Evolutionary conservation across 2,113 vertebrate species (phyloP).

Genomic region (Actenoides hombroni): DNA sequence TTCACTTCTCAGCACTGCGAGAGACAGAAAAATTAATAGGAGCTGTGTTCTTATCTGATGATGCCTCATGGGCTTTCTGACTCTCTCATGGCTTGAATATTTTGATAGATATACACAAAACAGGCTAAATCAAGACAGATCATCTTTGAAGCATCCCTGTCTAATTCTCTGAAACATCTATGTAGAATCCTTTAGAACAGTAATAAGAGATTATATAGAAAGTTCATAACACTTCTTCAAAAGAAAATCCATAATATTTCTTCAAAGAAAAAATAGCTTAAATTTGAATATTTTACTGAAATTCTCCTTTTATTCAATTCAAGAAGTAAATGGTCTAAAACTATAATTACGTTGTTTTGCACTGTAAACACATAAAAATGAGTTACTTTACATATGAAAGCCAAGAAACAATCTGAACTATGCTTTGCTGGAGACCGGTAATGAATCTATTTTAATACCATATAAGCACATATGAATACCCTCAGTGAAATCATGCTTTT

Average conservation of each 20-base stretch:
- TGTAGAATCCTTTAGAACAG: background rate
- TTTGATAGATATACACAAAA: conserved; percentile 21
- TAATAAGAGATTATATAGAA: conserved; percentile 22
- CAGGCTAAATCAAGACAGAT: conserved; percentile 30
- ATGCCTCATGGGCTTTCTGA: conserved; percentile 3
- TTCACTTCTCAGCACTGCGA: background rate
- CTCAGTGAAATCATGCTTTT: background rate
- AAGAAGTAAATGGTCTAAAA: conserved; percentile 7
- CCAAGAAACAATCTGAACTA: conserved; percentile 15
- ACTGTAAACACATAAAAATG: conserved; percentile 42
- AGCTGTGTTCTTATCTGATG: conserved; percentile 47
- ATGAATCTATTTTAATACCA: conserved; percentile 33
- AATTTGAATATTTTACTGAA: conserved; percentile 49
- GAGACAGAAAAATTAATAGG: conserved; percentile 52
- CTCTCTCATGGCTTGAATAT: conserved; percentile 5
- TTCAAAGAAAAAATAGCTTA: conserved; percentile 21
- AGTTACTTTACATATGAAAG: conserved; percentile 58
- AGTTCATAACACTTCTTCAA: conserved; percentile 19
- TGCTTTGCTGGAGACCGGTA: conserved; percentile 20
- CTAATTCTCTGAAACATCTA: conserved; percentile 19
- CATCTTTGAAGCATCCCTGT: background rate
- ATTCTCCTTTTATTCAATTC: background rate
- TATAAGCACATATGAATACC: background rate
- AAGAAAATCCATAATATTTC: conserved; percentile 19
- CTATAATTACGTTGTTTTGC: conserved; percentile 48